Base-by-base conservation (phyloP, 2,113 vertebrate genomes). In the Semnornis frantzii region DNA sequence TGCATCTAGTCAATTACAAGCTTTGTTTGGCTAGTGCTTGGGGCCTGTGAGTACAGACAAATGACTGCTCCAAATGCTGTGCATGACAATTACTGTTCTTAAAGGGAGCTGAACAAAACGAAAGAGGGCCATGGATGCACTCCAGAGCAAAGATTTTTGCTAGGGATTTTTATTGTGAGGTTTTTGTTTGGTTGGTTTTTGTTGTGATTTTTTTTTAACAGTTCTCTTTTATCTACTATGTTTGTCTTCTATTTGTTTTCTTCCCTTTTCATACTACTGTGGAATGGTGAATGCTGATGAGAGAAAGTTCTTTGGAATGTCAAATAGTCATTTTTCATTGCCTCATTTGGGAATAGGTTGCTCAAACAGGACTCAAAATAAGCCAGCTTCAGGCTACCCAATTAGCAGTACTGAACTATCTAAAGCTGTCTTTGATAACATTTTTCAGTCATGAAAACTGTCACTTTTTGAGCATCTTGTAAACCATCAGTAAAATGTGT, bases 271-370 rank as follows among this genome's bases (percentile, higher is more conserved):
- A 8, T 60, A 64, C 37, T 58, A 34, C 48, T 15, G 11, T 84
- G 73, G 78, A 87, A 95, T 81, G 52, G 78, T 88, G 70, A 93
- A 96, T 83, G 23, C 46, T 86, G 60, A 92, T 93, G 87, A 95
- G 75, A 55, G 73, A 66, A 82, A 83, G 66, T 54, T 82, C 75
- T 95, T 85, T n/a, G 42, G 90, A 95, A 92, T 85, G 63, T 85
- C 58, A 92, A 70, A 37, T 59, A 79, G 89, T 96, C 88, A 60
- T 78, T 96, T 93, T 96, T 85, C 66, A 90, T 94, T 86, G 87
- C 31, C 52, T 91, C 42, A n/a, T 96, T 76, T 86, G 74, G 63
- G 73, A 92, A 73, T 33, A 52, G 79, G 68, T 65, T 77, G 75
- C 27, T 48, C 28, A 89, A 78, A 89, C 13, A 58, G 57, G 31